A percentile compares a stretch with the other conserved stretches of the same genome.
Conservation (phyloP, 2,113 vertebrate genomes). For the Callorhinus ursinus region DNA sequence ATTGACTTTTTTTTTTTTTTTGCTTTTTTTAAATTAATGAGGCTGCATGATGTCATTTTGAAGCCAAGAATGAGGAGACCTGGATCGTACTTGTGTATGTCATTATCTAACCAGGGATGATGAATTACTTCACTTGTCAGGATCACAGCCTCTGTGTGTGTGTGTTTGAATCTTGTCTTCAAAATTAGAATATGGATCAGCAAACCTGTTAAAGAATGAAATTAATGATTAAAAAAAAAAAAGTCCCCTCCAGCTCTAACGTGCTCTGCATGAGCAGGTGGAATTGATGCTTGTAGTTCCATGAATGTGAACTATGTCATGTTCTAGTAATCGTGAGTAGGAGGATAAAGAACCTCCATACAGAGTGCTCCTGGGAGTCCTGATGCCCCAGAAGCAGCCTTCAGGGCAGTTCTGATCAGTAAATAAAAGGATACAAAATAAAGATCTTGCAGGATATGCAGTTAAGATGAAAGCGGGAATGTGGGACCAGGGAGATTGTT, state of each 20-base stretch:
- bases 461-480: neutral
- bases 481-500: neutral
- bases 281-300: neutral
- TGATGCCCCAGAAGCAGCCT: neutral
- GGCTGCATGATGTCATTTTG: neutral
- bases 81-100: neutral
- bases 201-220: constrained; percentile 20
- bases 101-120: neutral
- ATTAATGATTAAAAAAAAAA: neutral
- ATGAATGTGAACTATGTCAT: accelerated
- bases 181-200: constrained; percentile 33
- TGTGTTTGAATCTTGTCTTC: constrained; percentile 2
- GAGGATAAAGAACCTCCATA: neutral
- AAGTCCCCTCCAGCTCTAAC: neutral
- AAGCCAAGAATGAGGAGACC: neutral
- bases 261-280: constrained; percentile 35
- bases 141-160: neutral
- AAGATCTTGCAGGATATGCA: neutral
- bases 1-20: neutral
- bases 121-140: constrained; percentile 22
- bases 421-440: constrained; percentile 26
- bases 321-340: neutral
- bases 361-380: neutral
- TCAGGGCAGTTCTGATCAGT: neutral
- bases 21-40: neutral